Evolutionary conservation across 1,140 invertebrate species (phyloP).

Genomic region (Nasonia vitripennis): DNA sequence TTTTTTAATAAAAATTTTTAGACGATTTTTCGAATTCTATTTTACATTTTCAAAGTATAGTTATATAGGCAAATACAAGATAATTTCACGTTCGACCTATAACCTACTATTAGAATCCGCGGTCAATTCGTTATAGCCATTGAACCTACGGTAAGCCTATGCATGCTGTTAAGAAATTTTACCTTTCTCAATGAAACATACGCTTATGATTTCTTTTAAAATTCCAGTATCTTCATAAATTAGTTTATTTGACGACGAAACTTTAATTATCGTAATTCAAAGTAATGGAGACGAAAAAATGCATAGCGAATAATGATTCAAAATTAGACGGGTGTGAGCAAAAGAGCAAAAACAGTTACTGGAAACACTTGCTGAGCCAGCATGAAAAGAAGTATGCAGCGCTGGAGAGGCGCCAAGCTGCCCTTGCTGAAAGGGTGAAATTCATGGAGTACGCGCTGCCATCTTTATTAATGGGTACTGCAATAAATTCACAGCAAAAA

Average conservation of each 20-base stretch:
- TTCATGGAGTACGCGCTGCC: slow-evolving; percentile 65
- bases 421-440: slow-evolving; percentile 58
- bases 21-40: too few species aligned
- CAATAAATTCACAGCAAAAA: slow-evolving; percentile 48
- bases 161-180: too few species aligned
- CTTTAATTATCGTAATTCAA: slow-evolving; percentile 22
- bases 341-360: slow-evolving; percentile 56
- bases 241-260: neutral
- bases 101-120: too few species aligned
- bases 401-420: slow-evolving; percentile 59
- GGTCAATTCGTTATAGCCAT: too few species aligned
- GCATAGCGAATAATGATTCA: neutral
- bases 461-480: slow-evolving; percentile 59
- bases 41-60: too few species aligned
- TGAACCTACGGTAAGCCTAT: too few species aligned
- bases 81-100: too few species aligned
- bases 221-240: too few species aligned
- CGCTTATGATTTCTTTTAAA: too few species aligned
- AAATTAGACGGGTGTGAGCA: neutral
- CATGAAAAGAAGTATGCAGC: slow-evolving; percentile 63
- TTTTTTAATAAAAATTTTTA: too few species aligned
- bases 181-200: too few species aligned
- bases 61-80: too few species aligned
- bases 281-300: neutral
- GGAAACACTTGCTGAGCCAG: slow-evolving; percentile 58